A percentile compares a stretch with the other conserved stretches of the same genome.
Evolutionary conservation across 1,140 invertebrate genomes (phyloP).

Genomic region (Nebria ingens): DNA sequence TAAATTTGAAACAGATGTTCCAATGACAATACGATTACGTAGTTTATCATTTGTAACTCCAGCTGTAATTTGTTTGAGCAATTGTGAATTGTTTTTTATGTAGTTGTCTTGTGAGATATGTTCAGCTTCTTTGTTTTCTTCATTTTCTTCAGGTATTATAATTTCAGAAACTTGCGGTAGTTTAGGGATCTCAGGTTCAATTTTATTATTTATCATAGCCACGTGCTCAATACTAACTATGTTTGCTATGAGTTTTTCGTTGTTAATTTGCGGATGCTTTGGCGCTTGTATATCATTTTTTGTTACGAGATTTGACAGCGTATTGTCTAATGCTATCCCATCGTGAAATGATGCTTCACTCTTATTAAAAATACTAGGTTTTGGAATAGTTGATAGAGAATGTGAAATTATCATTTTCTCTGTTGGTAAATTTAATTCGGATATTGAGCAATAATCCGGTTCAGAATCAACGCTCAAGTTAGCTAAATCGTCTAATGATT

Average conservation of each 20-base stretch:
- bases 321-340: not conserved
- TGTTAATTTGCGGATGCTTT: slow-evolving; percentile 1
- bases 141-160: slow-evolving; percentile 47
- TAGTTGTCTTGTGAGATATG: slow-evolving; percentile 32
- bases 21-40: slow-evolving; percentile 35
- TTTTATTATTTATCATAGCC: slow-evolving; percentile 37
- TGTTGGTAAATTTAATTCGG: slow-evolving; percentile 50
- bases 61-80: slow-evolving; percentile 21
- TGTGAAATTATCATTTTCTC: slow-evolving; percentile 25
- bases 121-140: slow-evolving; percentile 29
- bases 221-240: not conserved
- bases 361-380: not conserved
- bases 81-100: slow-evolving; percentile 31
- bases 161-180: slow-evolving; percentile 50
- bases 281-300: not conserved
- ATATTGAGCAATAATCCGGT: slow-evolving; percentile 54
- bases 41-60: slow-evolving; percentile 16
- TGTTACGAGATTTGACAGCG: not conserved
- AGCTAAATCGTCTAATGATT: slow-evolving; percentile 17
- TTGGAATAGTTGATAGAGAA: not conserved
- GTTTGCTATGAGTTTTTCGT: not conserved
- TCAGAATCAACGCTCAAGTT: slow-evolving; percentile 36
- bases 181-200: slow-evolving; percentile 46
- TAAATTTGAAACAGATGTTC: slow-evolving; percentile 46
- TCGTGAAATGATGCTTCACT: not conserved